These are phyloP conservation scores for Thaumetopoea pityocampa DNA, from an alignment of 1,140 invertebrate species.

Conservation along the genomic window DNA sequence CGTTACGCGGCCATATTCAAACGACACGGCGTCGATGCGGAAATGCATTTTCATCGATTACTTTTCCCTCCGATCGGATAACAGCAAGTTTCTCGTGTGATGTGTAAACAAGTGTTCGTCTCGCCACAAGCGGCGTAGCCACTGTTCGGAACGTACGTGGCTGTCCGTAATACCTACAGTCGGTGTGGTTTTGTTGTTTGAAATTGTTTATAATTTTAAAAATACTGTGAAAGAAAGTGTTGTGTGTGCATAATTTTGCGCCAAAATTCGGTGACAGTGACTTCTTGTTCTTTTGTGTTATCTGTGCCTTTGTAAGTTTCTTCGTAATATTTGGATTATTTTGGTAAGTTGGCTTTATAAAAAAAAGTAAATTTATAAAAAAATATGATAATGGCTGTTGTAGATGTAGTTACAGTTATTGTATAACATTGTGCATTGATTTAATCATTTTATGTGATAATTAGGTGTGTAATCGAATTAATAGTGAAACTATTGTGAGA, in stretches of 20 bases:
- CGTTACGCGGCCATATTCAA: slow-evolving; percentile 51
- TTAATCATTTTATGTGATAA: slow-evolving; percentile 40
- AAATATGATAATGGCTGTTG: neutral
- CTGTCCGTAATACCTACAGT: slow-evolving; percentile 27
- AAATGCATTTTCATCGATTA: slow-evolving; percentile 40
- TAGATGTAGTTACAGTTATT: slow-evolving; percentile 12
- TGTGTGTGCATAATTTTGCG: slow-evolving; percentile 36
- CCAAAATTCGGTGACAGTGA: slow-evolving; percentile 46
- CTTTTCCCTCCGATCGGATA: slow-evolving; percentile 45
- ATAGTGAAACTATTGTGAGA: slow-evolving; percentile 15
- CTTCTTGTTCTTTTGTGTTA: slow-evolving; percentile 40
- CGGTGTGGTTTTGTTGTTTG: slow-evolving; percentile 16
- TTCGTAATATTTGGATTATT: slow-evolving; percentile 18
- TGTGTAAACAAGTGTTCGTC: slow-evolving; percentile 54
- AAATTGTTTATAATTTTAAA: slow-evolving; percentile 24
- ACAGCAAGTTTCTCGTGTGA: slow-evolving; percentile 33
- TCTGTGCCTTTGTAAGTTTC: slow-evolving; percentile 36
- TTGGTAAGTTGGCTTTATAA: slow-evolving; percentile 27
- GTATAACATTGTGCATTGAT: slow-evolving; percentile 39
- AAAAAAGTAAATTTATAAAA: neutral
- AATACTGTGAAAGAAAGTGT: slow-evolving; percentile 32
- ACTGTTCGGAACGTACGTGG: slow-evolving; percentile 54
- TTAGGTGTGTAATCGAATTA: slow-evolving; percentile 21
- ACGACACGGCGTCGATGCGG: slow-evolving; percentile 42
- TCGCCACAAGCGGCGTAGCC: slow-evolving; percentile 50